Percentiles rank a stretch among this genome's conserved stretches.
Evolutionary conservation across 2,888 invertebrate species (phyloP).

Genomic region (Heteromyza rotundicornis): DNA sequence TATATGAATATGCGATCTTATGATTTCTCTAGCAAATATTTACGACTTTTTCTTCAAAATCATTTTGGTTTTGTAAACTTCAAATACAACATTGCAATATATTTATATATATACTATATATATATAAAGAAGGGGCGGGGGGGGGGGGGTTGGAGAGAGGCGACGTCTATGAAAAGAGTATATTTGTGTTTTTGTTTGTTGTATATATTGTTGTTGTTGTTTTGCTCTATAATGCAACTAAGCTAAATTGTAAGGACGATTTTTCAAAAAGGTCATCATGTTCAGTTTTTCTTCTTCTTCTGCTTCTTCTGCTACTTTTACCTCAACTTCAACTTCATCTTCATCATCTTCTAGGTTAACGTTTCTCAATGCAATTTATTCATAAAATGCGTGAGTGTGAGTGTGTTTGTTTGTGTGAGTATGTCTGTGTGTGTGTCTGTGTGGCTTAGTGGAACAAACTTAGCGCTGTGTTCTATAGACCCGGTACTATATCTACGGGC

Average conservation of each 20-base stretch:
- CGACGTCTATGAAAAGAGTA: background rate
- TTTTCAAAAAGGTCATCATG: slow-evolving; percentile 51
- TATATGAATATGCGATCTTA: background rate
- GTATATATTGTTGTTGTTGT: slow-evolving; percentile 18
- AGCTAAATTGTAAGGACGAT: slow-evolving; percentile 49
- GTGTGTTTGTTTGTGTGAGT: slow-evolving; percentile 1
- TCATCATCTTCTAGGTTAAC: background rate
- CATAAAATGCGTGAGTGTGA: background rate
- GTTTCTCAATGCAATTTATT: background rate
- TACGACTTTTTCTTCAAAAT: background rate
- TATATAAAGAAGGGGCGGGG: background rate
- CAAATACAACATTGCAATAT: slow-evolving; percentile 1
- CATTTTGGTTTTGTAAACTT: slow-evolving; percentile 14
- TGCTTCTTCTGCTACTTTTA: slow-evolving; percentile 3
- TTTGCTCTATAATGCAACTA: slow-evolving; percentile 31
- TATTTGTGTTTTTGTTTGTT: slow-evolving; percentile 10
- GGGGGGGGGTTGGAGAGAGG: background rate
- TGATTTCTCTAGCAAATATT: background rate
- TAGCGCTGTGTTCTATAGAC: no score
- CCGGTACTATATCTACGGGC: background rate
- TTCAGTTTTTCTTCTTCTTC: slow-evolving; percentile 24
- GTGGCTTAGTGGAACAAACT: no score
- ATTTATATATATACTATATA: background rate
- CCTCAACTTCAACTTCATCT: slow-evolving; percentile 6
- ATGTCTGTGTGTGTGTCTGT: background rate